Evolutionary conservation across 2,888 invertebrate species (phyloP).

Genomic region (Chorisops tibialis): DNA sequence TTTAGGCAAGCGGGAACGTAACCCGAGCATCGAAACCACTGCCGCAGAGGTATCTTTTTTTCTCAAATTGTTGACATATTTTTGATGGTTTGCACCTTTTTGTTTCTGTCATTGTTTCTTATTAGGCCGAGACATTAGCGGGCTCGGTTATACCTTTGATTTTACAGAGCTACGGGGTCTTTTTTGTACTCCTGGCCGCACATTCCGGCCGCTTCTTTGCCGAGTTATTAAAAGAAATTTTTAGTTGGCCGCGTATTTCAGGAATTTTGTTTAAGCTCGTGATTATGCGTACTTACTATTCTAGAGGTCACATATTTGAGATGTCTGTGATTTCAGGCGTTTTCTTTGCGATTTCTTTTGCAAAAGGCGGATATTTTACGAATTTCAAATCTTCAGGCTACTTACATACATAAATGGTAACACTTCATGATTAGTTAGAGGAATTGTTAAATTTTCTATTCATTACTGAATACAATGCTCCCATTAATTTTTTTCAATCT

Average conservation of each 20-base stretch:
- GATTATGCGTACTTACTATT: slow-evolving; percentile 12
- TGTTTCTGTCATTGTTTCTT: slow-evolving; percentile 20
- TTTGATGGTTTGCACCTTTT: slow-evolving; percentile 34
- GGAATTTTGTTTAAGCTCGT: slow-evolving; percentile 27
- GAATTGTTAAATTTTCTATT: no score
- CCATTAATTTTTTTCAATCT: no score
- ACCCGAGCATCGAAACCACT: slow-evolving; percentile 1
- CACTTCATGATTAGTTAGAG: no score
- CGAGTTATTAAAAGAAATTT: slow-evolving; percentile 28
- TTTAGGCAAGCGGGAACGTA: neutral
- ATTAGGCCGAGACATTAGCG: slow-evolving; percentile 16
- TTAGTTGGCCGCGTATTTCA: slow-evolving; percentile 24
- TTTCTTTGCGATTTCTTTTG: no score
- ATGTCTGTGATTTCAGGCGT: neutral
- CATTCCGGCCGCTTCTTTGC: slow-evolving; percentile 7
- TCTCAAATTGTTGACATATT: slow-evolving; percentile 34
- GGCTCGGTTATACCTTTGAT: slow-evolving; percentile 3
- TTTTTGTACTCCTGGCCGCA: neutral
- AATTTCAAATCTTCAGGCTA: no score
- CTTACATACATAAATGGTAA: no score
- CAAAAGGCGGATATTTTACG: no score
- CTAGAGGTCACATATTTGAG: neutral
- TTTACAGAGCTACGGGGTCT: neutral
- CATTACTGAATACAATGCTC: no score
- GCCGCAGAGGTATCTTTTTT: slow-evolving; percentile 29